Evolutionary conservation across 2,888 invertebrate genomes (phyloP).

Genomic region (Oxyteleia sp.): DNA sequence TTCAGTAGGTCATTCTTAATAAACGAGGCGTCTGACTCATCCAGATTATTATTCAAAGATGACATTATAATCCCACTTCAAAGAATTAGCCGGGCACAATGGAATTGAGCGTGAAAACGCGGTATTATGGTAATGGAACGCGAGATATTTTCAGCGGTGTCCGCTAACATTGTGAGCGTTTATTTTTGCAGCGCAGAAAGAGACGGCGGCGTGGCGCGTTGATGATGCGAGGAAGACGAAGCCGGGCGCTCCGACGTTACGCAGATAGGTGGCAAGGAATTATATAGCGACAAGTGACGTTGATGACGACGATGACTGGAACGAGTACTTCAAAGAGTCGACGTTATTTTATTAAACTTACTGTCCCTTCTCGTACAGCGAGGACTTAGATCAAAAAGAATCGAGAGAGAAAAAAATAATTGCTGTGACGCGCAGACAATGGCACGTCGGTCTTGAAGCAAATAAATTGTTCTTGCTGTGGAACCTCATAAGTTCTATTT

Average conservation of each 20-base stretch:
- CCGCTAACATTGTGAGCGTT: conserved; percentile 77
- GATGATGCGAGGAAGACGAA: conserved; percentile 63
- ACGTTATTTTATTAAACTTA: conserved; percentile 40
- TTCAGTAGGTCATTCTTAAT: conserved; percentile 29
- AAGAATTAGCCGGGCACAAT: conserved; percentile 40
- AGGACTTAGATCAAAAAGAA: not conserved
- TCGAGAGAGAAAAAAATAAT: conserved; percentile 1
- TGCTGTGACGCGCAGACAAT: conserved; percentile 8
- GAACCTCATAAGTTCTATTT: too few species aligned
- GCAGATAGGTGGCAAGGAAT: conserved; percentile 73
- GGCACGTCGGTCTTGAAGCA: not conserved
- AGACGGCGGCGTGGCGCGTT: conserved; percentile 60
- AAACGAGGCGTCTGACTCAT: conserved; percentile 15
- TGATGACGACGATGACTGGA: conserved; percentile 60
- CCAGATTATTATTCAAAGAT: conserved; percentile 44
- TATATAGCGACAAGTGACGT: conserved; percentile 74
- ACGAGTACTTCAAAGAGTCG: conserved; percentile 80
- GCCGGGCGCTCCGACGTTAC: conserved; percentile 33
- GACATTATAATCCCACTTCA: conserved; percentile 48
- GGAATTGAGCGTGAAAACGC: conserved; percentile 45
- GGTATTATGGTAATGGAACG: conserved; percentile 42
- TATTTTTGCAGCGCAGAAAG: conserved; percentile 77
- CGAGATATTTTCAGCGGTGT: conserved; percentile 81
- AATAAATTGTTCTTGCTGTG: not conserved
- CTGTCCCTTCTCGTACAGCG: not conserved